A percentile compares a stretch with the other conserved stretches of the same genome.
Evolutionary conservation across 23 tunicate species (phyloP).

Genomic region (Botrylloides violaceus): DNA sequence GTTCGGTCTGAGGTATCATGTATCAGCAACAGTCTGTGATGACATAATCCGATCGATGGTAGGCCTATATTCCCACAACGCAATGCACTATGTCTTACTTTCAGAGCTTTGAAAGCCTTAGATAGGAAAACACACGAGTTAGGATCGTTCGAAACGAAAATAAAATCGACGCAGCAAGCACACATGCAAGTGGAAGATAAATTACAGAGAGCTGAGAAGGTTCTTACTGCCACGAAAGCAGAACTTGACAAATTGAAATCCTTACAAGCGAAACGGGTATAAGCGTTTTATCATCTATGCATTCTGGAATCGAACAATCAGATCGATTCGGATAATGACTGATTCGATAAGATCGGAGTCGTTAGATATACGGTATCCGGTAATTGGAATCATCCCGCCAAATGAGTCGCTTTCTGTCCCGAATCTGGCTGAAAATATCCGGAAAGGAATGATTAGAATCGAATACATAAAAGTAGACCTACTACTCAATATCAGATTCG

Average conservation of each 20-base stretch:
- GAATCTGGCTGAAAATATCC: background rate
- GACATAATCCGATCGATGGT: too few species aligned
- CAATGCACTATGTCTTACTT: too few species aligned
- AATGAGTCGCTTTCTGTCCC: background rate
- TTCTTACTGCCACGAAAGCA: background rate
- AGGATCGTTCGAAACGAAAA: background rate
- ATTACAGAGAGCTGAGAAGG: background rate
- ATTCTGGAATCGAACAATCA: too few species aligned
- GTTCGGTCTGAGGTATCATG: too few species aligned
- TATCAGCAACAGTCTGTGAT: too few species aligned
- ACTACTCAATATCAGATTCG: too few species aligned
- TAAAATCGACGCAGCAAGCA: background rate
- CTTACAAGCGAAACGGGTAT: background rate
- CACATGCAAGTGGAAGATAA: constrained; percentile 4
- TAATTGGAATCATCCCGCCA: background rate
- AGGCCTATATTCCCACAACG: too few species aligned
- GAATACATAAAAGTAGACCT: background rate
- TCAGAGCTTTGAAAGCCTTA: constrained; percentile 5
- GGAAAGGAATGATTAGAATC: background rate
- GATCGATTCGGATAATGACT: too few species aligned
- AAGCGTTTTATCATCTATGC: background rate
- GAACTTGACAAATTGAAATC: constrained; percentile 8
- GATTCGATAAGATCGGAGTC: too few species aligned
- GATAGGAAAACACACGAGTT: background rate
- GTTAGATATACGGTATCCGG: background rate